A percentile compares a stretch with the other conserved stretches of the same genome.
Evolutionary conservation across 2,113 vertebrate species (phyloP).

Genomic region (Etheostoma cragini): DNA sequence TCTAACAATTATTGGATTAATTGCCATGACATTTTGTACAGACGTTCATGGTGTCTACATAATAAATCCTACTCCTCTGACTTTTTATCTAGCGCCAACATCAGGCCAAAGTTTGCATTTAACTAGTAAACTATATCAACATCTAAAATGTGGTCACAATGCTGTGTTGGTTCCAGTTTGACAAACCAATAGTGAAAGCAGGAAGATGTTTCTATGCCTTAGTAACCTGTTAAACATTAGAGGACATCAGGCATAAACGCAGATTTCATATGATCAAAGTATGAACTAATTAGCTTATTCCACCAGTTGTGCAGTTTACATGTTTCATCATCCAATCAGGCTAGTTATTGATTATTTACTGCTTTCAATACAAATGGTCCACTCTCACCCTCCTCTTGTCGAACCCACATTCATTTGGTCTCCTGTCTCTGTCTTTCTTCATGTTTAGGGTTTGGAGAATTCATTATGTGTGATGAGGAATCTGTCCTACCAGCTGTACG

Average conservation of each 20-base stretch:
- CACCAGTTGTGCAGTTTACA: background rate
- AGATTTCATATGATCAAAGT: background rate
- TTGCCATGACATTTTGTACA: no score
- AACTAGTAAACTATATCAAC: no score
- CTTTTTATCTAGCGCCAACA: no score
- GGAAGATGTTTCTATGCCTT: background rate
- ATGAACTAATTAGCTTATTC: background rate
- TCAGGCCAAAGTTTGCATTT: no score
- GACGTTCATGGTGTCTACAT: no score
- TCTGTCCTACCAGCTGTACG: slow-evolving; percentile 95
- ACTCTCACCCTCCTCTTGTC: background rate
- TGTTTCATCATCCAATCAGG: background rate
- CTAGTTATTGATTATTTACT: background rate
- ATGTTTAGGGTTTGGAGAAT: slow-evolving; percentile 91
- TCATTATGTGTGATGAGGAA: slow-evolving; percentile 93
- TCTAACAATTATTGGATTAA: no score
- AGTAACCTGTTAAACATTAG: background rate
- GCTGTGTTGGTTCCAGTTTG: background rate
- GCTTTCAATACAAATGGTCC: background rate
- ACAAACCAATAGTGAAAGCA: background rate
- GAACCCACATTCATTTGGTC: accelerated
- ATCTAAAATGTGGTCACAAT: background rate
- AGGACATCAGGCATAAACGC: background rate
- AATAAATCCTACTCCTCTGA: no score
- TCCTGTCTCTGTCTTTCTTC: background rate